A percentile compares a stretch with the other conserved stretches of the same genome.
phyloP scores from a whole-genome alignment of 92 coral and sea anemone species.

The Blastomussa wellsi region DNA sequence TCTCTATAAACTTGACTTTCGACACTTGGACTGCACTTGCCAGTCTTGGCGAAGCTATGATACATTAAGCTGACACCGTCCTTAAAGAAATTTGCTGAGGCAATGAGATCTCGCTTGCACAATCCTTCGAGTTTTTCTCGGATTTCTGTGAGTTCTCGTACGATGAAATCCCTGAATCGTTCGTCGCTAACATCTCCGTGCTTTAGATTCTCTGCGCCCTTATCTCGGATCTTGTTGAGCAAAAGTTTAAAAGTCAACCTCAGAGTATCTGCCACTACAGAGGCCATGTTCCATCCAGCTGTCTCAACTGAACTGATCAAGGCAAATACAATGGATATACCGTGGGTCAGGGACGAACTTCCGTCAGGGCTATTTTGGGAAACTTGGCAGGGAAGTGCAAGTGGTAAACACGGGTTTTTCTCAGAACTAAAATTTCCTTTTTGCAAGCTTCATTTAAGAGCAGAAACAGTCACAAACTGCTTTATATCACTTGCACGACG shows the following conservation, averaged over 20 bases:
- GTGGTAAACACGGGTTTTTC: background rate
- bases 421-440: background rate
- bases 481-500: too few relatives aligned
- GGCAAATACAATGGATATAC: background rate
- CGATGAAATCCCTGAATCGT: constrained; percentile 64
- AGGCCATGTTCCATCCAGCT: constrained; percentile 35
- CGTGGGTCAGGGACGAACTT: background rate
- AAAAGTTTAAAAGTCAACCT: constrained; percentile 59
- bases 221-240: constrained; percentile 63
- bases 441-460: background rate
- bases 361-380: background rate
- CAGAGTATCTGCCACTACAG: constrained; percentile 55
- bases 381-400: background rate
- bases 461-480: too few relatives aligned
- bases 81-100: constrained; percentile 66
- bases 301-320: background rate
- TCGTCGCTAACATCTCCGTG: constrained; percentile 71
- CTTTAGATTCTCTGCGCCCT: constrained; percentile 45
- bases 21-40: constrained; percentile 31
- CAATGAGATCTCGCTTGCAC: constrained; percentile 57
- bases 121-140: constrained; percentile 67
- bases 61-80: constrained; percentile 63
- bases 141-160: constrained; percentile 63
- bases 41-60: constrained; percentile 53
- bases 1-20: constrained; percentile 44